Base-by-base conservation (phyloP, 2,888 invertebrate species). In the Hirudinaria manillensis region DNA sequence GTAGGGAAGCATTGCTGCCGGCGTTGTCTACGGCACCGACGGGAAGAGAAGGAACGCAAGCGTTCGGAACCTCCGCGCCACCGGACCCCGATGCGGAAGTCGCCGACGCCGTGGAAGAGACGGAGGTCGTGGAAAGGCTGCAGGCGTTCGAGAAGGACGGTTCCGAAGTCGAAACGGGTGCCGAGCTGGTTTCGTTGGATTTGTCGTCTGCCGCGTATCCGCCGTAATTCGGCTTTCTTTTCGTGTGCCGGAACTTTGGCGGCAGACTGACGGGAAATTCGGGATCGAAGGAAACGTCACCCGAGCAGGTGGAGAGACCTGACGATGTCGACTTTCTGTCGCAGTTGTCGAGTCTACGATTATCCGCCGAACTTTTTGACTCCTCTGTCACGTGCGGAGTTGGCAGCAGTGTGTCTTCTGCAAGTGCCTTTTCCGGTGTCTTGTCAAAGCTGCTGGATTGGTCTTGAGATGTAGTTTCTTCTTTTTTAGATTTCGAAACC, bases 251-350 rank as follows among this genome's bases (percentile, higher is more conserved):
- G 29, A 75, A 75, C 55, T 75, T 75, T 7, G 75, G 75, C 34
- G 61, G 75, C 3, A 75, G 53, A 32, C 45, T 72, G 32, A 75
- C 55, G 6, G 45, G 51, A 1, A 65, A 13, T 2, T 75, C 75
- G 7, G 72, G 36, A 24, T 75, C 75, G 29, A 75, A n/a, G 19
- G 72, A 71, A 19, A 75, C 66, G 27, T 75, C 75, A n/a, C 72
- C 75, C 1, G 75, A 75, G 36, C 75, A 75, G 0, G 72, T 75
- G 21, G 75, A 75, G 10, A 75, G 61, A n/a, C 75, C 75, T 7
- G 70, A 70, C 16, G 75, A 75, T 32, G 72, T 66, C 19, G 75
- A 75, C 45, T 72, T 75, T 29, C 75, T 71, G 51, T 75, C 75
- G 27, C 72, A 73, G 38, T 36, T 36, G 21, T 73, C 73, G 21